phyloP scores from a whole-genome alignment of 2,113 vertebrate species.

The Dissostichus mawsoni region DNA sequence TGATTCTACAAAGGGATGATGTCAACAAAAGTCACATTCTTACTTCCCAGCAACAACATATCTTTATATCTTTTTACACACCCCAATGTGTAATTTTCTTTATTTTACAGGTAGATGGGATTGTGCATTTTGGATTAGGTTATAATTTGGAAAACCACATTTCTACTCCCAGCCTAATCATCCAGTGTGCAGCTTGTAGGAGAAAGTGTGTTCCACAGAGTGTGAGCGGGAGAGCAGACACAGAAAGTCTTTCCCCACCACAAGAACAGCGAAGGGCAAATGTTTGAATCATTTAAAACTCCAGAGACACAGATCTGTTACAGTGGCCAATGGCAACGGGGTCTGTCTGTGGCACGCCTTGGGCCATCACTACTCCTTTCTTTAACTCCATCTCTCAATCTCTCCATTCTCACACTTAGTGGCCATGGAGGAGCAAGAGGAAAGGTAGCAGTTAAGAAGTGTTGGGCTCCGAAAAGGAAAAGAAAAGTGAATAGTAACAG shows the following conservation, averaged over 20 bases:
- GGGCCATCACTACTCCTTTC: conserved; percentile 58
- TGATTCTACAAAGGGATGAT: no score
- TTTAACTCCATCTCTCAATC: conserved; percentile 40
- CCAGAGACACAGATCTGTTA: conserved; percentile 81
- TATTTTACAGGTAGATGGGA: no score
- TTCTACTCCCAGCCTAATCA: not conserved
- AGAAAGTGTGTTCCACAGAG: not conserved
- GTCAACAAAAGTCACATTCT: no score
- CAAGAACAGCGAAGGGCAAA: conserved; percentile 80
- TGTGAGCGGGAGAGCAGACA: conserved; percentile 21
- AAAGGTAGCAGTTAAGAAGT: conserved; percentile 25
- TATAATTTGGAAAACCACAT: no score
- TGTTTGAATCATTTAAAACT: conserved; percentile 85
- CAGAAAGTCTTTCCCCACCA: conserved; percentile 69
- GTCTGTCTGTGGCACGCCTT: conserved; percentile 60
- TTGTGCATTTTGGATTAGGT: no score
- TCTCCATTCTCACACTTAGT: conserved; percentile 53
- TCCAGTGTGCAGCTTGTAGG: not conserved
- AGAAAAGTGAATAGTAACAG: conserved; percentile 2
- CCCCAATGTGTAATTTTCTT: no score
- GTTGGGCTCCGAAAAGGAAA: conserved; percentile 10
- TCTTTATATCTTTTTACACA: no score
- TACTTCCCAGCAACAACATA: no score
- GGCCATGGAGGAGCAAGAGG: conserved; percentile 36
- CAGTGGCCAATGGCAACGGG: conserved; percentile 72